Evolutionary conservation across 2,797 vertebrate genomes (phyloP), one percentile per base, ranked within the genome.

Genomic region (Eospalax fontanierii): DNA sequence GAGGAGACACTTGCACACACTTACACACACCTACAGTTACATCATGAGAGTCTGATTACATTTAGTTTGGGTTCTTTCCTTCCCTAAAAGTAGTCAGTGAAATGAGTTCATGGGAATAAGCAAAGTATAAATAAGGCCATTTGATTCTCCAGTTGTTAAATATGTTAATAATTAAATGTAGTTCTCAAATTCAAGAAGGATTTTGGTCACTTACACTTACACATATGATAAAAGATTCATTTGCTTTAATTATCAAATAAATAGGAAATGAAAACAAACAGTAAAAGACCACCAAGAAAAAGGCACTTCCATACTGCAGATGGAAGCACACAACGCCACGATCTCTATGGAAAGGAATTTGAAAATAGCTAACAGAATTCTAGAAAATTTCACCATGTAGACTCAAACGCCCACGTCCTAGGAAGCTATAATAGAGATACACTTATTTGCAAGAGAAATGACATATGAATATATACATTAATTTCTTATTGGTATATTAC

Each of bases 121-220:
- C 24, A 57, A 89, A 90, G 73, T 70, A 82, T 43, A 93, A 85
- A 86, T 46, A 76, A 87, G 26, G 10, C 6, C 46, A 3, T 90
- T 92, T 28, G 88, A 63, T 87, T 91, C 38, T 63, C n/a, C 11
- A 85, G 86, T 54, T 22, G 1, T 75, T 79, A 75, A 92, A 65
- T 79, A n/a, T 16, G 2, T 61, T 85, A 68, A 89, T 84, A n/a
- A 83, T 93, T 94, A 92, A 88, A 46, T 50, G 3, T 14, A 82
- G 91, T 63, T 91, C 30, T 88, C 76, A 83, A 66, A 71, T 87
- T 93, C 66, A 81, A 75, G 81, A n/a, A 89, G 19, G 87, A 82
- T 61, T 63, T 85, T 71, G 95, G 43, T n/a, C 22, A 79, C 5
- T 93, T 93, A 78, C 9, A 88, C 70, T 78, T 90, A 73, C 12